Base-by-base conservation (phyloP, 2,797 vertebrate species). In the Muscicapa striata region DNA sequence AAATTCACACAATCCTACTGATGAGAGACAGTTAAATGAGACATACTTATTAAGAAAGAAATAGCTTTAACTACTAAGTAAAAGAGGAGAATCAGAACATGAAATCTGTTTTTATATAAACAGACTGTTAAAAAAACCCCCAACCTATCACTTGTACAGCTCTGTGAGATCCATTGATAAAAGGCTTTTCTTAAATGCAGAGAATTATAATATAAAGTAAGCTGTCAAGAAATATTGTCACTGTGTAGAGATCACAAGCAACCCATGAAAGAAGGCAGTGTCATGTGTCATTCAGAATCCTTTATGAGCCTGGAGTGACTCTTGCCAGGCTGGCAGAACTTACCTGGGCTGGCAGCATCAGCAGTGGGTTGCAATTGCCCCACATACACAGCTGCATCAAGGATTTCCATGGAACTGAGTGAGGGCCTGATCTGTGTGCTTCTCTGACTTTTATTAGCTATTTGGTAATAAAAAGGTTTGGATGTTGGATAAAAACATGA, bases 151-250 rank as follows among this genome's bases (percentile, higher is more conserved):
- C 38, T 84, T 82, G 19, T 58, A 64, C 43, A 43, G 49, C 14
- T 70, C 15, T 40, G 6, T 74, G 36, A 90, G 40, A 70, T 88
- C 17, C 14, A 22, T 51, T 49, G 64, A 92, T 83, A 61, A 95
- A 94, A 90, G 61, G 6, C 32, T 86, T 83, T 77, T 59, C 48
- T 23, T 93, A 88, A 93, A 86, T 70, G 61, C 18, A 36, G 45
- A 78, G 62, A 88, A 86, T 94, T 92, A 80, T 17, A 81, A 40
- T 43, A 59, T 32, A 34, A 58, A 95, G 40, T 70, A 63, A 90
- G 18, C 80, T 80, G 61, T 92, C 83, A 88, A 77, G 64, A 80
- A 80, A 84, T 88, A 67, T 13, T 85, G 76, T 90, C 45, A 32
- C 18, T 29, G 48, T 10, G 8, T 23, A 80, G 36, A 84, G 86